Percentiles rank a stretch among this genome's conserved stretches.
Evolutionary conservation across 1,140 invertebrate species (phyloP).

Genomic region (Calycopis cecrops): DNA sequence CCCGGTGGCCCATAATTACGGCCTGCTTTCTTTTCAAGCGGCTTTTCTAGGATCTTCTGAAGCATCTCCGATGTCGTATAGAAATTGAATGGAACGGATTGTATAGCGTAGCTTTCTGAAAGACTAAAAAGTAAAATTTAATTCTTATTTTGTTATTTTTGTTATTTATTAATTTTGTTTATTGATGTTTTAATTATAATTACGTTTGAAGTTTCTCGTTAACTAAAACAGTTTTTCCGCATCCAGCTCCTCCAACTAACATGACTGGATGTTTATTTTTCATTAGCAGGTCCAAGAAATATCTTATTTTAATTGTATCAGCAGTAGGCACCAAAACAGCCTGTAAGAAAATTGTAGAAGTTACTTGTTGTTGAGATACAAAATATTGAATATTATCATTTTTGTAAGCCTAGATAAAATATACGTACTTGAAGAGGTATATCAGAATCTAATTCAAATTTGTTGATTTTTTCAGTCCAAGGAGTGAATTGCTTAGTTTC

Average conservation of each 20-base stretch:
- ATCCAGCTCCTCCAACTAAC: constrained; percentile 94
- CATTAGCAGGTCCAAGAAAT: constrained; percentile 93
- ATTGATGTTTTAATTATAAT: neutral
- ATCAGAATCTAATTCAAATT: constrained; percentile 94
- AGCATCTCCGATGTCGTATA: constrained; percentile 98
- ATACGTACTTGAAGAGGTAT: constrained; percentile 87
- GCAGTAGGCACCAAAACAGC: constrained; percentile 94
- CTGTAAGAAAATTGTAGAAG: constrained; percentile 56
- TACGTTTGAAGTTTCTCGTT: constrained; percentile 87
- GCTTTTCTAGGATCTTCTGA: constrained; percentile 95
- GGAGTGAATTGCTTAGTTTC: constrained; percentile 92
- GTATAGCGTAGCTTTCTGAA: constrained; percentile 90
- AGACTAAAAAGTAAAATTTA: constrained; percentile 65
- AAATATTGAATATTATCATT: neutral
- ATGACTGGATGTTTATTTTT: constrained; percentile 92
- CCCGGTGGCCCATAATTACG: constrained; percentile 96
- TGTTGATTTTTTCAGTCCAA: constrained; percentile 92
- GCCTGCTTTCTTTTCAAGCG: constrained; percentile 97
- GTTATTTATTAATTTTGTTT: neutral
- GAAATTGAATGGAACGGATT: constrained; percentile 97
- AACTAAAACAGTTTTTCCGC: constrained; percentile 92
- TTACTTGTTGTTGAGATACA: neutral
- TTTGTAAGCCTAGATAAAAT: neutral
- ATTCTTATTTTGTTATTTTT: neutral
- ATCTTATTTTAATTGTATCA: constrained; percentile 93